phyloP scores from a whole-genome alignment of 2,888 invertebrate species.

The Neoascia interrupta region DNA sequence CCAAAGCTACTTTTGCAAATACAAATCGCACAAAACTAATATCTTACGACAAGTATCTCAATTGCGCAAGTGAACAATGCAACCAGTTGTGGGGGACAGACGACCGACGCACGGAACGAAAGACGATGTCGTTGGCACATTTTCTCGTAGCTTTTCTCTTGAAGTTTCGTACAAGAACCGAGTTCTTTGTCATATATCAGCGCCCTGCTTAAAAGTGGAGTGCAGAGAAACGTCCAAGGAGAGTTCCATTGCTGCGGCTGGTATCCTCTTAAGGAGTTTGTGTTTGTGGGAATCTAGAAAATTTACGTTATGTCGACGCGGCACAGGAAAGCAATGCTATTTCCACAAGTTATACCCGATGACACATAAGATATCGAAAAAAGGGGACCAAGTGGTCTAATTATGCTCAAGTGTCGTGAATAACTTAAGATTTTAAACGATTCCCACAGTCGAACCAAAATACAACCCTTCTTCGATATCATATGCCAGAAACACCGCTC shows the following conservation, averaged over 20 bases:
- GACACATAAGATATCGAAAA: slow-evolving; percentile 38
- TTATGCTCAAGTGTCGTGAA: slow-evolving; percentile 38
- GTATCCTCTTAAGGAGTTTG: not conserved
- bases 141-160: not conserved
- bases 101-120: too few relatives aligned
- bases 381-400: slow-evolving; percentile 46
- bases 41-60: slow-evolving; percentile 49
- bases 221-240: not conserved
- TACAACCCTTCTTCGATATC: not conserved
- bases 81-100: slow-evolving; percentile 48
- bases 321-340: slow-evolving; percentile 38
- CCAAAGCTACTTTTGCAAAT: slow-evolving; percentile 41
- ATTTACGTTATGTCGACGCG: slow-evolving; percentile 20
- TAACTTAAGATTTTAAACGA: slow-evolving; percentile 52
- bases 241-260: not conserved
- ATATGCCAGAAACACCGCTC: not conserved
- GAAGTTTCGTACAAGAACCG: too few relatives aligned
- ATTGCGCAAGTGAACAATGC: slow-evolving; percentile 59
- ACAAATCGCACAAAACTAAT: slow-evolving; percentile 44
- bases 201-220: not conserved
- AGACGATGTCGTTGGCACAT: slow-evolving; percentile 5
- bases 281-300: slow-evolving; percentile 35
- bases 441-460: too few relatives aligned
- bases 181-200: slow-evolving; percentile 10
- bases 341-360: slow-evolving; percentile 51